Evolutionary conservation across 2,797 vertebrate genomes (phyloP), one percentile per base, ranked within the genome.

Genomic region (Saxicola maurus): DNA sequence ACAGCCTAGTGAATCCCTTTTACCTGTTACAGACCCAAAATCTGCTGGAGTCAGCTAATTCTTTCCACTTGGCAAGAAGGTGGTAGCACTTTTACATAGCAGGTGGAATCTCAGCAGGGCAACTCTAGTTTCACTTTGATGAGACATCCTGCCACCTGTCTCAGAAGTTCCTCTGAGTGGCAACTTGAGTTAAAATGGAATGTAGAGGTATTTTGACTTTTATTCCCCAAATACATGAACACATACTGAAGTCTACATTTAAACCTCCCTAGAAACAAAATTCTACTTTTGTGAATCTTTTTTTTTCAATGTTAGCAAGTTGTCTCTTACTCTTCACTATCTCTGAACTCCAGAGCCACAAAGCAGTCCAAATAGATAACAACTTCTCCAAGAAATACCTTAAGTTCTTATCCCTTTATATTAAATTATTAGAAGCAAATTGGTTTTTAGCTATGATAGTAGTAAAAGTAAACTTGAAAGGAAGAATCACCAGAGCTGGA

Each of bases 31-130:
- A 61, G 35, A 33, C 67, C 57, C 85, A 64, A 71, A 82, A 45
- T 49, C 38, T 61, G 53, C 71, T 71, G 17, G 46, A 82, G 73
- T 89, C 65, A 46, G 72, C 61, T 61, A 78, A 42, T 80, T 80
- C 74, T 49, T 64, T 37, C 69, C 14, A 3, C 37, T 87, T 83
- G 90, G 75, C 84, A 82, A 60, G 64, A 79, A 31, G 27, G 35
- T 53, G 35, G 25, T 11, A 55, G 60, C 30, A 27, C 72, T 82
- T 87, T 17, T 23, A n/a, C 12, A 12, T 57, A 80, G 79, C 92
- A 94, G 92, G 85, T 90, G 87, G 91, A 74, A 82, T 74, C 86
- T 91, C 92, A 85, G 90, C 88, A 72, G 78, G 84, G 18, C 33
- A 33, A 51, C 42, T 76, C 78, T 62, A 16, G 79, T 82, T 91